Evolutionary conservation across 2,113 vertebrate species (phyloP).

Genomic region (Xerus inauris): DNA sequence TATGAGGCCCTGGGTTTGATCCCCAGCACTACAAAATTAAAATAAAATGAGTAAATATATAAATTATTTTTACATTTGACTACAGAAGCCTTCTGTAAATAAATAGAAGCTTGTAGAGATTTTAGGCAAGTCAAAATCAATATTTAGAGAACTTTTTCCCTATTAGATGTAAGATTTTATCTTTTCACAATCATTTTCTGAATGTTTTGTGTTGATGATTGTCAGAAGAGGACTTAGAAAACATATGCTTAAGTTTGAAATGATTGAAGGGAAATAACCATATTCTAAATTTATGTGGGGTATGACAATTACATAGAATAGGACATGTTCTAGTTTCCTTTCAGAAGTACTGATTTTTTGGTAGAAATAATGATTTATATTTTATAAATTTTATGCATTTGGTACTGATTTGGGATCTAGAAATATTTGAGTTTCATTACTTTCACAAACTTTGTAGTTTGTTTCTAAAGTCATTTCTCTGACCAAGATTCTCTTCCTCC

Average conservation of each 20-base stretch:
- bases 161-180: constrained; percentile 45
- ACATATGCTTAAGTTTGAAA: constrained; percentile 53
- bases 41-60: not conserved
- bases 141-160: constrained; percentile 41
- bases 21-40: not conserved
- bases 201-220: constrained; percentile 33
- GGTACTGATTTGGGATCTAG: constrained; percentile 41
- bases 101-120: constrained; percentile 15
- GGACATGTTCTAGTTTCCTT: not conserved
- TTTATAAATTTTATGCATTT: constrained; percentile 49
- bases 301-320: constrained; percentile 23
- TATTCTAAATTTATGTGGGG: constrained; percentile 47
- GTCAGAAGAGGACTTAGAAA: constrained; percentile 31
- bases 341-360: constrained; percentile 42
- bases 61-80: constrained; percentile 35
- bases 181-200: constrained; percentile 45
- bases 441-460: constrained; percentile 60
- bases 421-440: constrained; percentile 52
- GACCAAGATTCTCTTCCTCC: constrained; percentile 1
- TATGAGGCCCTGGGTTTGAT: not conserved
- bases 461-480: not conserved
- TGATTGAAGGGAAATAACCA: constrained; percentile 39
- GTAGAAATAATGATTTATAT: constrained; percentile 35
- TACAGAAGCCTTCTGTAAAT: constrained; percentile 48
- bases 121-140: constrained; percentile 33